These are phyloP conservation scores for Drosophila setosimentum DNA, from an alignment of 2,888 invertebrate genomes.

Conservation along the genomic window DNA sequence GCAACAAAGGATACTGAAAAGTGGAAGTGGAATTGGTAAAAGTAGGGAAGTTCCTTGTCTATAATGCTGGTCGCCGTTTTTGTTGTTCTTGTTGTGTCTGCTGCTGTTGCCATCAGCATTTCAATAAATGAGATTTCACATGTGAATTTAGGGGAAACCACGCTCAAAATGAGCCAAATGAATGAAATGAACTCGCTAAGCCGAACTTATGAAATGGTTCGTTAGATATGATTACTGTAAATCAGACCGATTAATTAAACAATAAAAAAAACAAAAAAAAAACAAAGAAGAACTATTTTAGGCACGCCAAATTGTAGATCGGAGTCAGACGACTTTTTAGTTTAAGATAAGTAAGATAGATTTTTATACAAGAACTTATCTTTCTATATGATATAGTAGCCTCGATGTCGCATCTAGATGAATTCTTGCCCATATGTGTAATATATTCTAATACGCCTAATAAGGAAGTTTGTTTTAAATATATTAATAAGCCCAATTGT, in stretches of 20 bases:
- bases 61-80: conserved; percentile 14
- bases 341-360: no score
- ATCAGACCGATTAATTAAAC: conserved; percentile 24
- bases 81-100: background rate
- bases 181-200: conserved; percentile 30
- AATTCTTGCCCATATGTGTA: background rate
- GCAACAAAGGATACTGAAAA: conserved; percentile 51
- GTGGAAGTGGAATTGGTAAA: background rate
- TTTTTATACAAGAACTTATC: no score
- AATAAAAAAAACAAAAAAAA: background rate
- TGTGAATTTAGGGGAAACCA: conserved; percentile 25
- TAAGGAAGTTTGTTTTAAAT: rapidly evolving
- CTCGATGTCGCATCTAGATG: no score
- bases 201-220: conserved; percentile 44
- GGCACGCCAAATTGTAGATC: background rate
- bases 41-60: conserved; percentile 34
- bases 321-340: no score
- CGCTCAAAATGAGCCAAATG: conserved; percentile 22
- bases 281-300: background rate
- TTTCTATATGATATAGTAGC: background rate
- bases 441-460: rapidly evolving
- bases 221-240: conserved; percentile 26
- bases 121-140: conserved; percentile 45
- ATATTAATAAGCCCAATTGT: background rate
- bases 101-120: conserved; percentile 10